phyloP scores from a whole-genome alignment of 1,140 invertebrate species.

The Melitaea cinxia region DNA sequence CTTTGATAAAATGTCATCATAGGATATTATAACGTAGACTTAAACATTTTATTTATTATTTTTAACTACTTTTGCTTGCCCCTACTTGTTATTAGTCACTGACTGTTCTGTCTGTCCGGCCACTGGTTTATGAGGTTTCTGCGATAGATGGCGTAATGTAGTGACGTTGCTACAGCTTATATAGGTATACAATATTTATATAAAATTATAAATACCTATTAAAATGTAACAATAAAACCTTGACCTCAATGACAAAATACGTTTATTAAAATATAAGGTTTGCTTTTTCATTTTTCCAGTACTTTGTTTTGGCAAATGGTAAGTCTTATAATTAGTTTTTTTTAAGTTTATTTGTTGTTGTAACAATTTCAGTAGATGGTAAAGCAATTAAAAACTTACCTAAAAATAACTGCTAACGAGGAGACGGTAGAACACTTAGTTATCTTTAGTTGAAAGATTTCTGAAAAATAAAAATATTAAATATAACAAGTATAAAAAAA shows the following conservation, averaged over 20 bases:
- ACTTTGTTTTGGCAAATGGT: too few relatives aligned
- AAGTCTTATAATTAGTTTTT: too few relatives aligned
- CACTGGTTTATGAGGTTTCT: conserved; percentile 17
- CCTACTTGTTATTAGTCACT: conserved; percentile 30
- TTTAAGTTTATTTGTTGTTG: too few relatives aligned
- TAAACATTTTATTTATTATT: conserved; percentile 35
- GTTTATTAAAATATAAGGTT: conserved; percentile 3
- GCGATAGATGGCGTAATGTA: conserved; percentile 30
- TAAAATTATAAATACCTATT: background rate
- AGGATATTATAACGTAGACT: conserved; percentile 24
- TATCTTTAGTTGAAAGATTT: background rate
- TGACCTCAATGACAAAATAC: conserved; percentile 24
- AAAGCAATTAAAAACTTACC: too few relatives aligned
- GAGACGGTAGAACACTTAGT: too few relatives aligned
- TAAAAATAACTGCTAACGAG: too few relatives aligned
- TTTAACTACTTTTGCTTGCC: conserved; percentile 17
- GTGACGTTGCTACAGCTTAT: conserved; percentile 27
- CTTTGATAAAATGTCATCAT: conserved; percentile 33
- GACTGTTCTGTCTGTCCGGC: conserved; percentile 10
- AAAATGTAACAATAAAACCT: conserved; percentile 18
- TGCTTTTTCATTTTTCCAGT: too few relatives aligned
- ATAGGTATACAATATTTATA: conserved; percentile 8
- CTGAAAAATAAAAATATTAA: background rate
- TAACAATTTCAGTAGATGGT: too few relatives aligned
- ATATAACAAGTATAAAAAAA: too few relatives aligned